A percentile compares a stretch with the other conserved stretches of the same genome.
Evolutionary conservation across 2,888 invertebrate species (phyloP).

Genomic region (Falcaria lacertinaria): DNA sequence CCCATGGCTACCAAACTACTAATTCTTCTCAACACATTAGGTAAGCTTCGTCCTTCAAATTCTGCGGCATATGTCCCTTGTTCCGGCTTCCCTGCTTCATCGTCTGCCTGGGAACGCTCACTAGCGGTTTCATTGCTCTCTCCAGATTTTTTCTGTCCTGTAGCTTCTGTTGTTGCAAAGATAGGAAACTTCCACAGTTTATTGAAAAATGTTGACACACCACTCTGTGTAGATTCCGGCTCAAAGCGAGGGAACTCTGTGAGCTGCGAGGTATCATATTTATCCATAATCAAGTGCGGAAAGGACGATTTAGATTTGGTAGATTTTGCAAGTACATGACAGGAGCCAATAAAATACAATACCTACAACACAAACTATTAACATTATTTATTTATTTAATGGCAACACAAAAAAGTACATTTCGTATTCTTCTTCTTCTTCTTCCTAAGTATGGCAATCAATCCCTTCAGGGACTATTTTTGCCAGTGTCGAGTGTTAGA

Average conservation of each 20-base stretch:
- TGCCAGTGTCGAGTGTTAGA: too few relatives aligned
- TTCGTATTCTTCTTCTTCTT: too few relatives aligned
- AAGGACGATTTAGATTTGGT: too few relatives aligned
- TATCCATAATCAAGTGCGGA: slow-evolving; percentile 46
- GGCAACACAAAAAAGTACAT: too few relatives aligned
- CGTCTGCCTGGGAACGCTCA: slow-evolving; percentile 37
- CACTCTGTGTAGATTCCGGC: slow-evolving; percentile 86
- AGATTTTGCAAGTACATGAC: too few relatives aligned
- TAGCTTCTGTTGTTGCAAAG: slow-evolving; percentile 65
- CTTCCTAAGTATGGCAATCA: too few relatives aligned
- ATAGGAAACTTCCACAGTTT: slow-evolving; percentile 86
- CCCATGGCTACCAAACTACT: slow-evolving; percentile 92
- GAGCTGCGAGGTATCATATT: slow-evolving; percentile 67
- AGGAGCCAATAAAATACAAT: too few relatives aligned
- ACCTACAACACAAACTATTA: too few relatives aligned
- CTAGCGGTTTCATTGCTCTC: slow-evolving; percentile 33
- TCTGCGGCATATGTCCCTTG: slow-evolving; percentile 74
- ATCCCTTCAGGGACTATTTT: too few relatives aligned
- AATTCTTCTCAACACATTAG: slow-evolving; percentile 92
- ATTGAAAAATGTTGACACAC: slow-evolving; percentile 85
- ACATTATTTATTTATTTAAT: too few relatives aligned
- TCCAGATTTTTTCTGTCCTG: slow-evolving; percentile 31
- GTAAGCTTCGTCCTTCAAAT: slow-evolving; percentile 87
- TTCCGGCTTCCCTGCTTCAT: slow-evolving; percentile 51
- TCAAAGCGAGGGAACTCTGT: slow-evolving; percentile 82